A percentile compares a stretch with the other conserved stretches of the same genome.
Conservation (phyloP, 1,140 invertebrate genomes). For the Scaptomyza hsui region DNA sequence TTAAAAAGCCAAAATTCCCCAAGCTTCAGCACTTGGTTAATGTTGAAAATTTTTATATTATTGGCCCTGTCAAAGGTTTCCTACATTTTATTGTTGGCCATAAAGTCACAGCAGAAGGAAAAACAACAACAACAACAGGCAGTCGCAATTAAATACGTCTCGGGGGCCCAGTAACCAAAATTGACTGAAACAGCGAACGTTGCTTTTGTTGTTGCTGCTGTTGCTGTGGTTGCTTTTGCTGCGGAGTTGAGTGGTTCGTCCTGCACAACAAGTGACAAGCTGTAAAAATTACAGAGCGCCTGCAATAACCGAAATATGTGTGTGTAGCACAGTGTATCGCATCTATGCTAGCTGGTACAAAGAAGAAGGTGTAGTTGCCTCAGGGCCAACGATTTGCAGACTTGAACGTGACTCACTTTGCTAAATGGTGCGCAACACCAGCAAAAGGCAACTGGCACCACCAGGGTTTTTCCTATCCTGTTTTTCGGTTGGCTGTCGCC, state of each 20-base stretch:
- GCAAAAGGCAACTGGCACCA: constrained; percentile 20
- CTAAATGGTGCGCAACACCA: constrained; percentile 72
- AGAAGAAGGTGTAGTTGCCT: constrained; percentile 34
- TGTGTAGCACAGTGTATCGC: constrained; percentile 64
- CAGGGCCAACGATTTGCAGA: constrained; percentile 74
- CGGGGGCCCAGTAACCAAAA: constrained; percentile 76
- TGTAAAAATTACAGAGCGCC: constrained; percentile 69
- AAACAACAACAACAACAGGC: constrained; percentile 33
- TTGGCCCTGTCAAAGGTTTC: constrained; percentile 74
- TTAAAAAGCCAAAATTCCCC: constrained; percentile 38
- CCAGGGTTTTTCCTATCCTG: neutral
- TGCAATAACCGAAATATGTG: constrained; percentile 66
- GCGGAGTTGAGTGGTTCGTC: constrained; percentile 5
- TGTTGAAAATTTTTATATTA: constrained; percentile 61
- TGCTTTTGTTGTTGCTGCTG: neutral
- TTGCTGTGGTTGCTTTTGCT: neutral
- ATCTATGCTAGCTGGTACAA: constrained; percentile 39
- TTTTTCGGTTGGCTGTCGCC: constrained; percentile 38
- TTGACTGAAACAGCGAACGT: constrained; percentile 55
- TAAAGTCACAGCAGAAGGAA: constrained; percentile 54
- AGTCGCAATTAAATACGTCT: constrained; percentile 78
- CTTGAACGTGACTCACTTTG: constrained; percentile 79
- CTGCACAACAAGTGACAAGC: constrained; percentile 73
- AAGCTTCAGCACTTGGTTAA: constrained; percentile 27
- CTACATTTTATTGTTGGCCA: constrained; percentile 74